Percentiles rank a stretch among this genome's conserved stretches.
Evolutionary conservation across 2,888 invertebrate species (phyloP).

Genomic region (Drosophila meridiana): DNA sequence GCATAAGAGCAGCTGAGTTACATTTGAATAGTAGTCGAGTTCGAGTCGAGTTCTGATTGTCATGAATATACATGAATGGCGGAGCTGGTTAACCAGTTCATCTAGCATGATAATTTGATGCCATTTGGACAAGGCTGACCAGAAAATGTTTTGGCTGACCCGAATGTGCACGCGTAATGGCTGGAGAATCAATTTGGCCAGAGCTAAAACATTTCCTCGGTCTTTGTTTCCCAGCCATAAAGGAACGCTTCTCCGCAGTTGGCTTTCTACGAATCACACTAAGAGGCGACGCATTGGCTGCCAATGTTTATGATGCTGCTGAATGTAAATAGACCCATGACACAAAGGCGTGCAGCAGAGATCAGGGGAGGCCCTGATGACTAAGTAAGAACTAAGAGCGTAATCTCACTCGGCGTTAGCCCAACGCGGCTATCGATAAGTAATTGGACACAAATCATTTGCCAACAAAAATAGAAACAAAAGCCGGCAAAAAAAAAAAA

Average conservation of each 20-base stretch:
- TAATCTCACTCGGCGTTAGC: slow-evolving; percentile 24
- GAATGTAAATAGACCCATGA: slow-evolving; percentile 69
- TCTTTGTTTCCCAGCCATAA: slow-evolving; percentile 48
- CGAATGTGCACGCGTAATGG: slow-evolving; percentile 1
- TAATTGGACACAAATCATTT: slow-evolving; percentile 44
- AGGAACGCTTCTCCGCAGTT: slow-evolving; percentile 54
- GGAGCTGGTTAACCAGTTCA: slow-evolving; percentile 43
- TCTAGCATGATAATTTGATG: slow-evolving; percentile 21
- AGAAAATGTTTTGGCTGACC: background rate
- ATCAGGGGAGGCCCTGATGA: slow-evolving; percentile 40
- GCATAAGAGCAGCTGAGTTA: slow-evolving; percentile 16
- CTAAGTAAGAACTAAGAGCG: slow-evolving; percentile 45
- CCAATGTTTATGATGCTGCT: slow-evolving; percentile 57
- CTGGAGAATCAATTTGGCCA: slow-evolving; percentile 4
- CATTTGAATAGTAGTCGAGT: background rate
- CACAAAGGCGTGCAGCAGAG: slow-evolving; percentile 25
- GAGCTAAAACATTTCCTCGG: slow-evolving; percentile 51
- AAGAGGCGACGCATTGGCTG: slow-evolving; percentile 50
- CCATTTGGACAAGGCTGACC: slow-evolving; percentile 24
- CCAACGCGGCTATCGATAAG: slow-evolving; percentile 32
- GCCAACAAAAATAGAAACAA: slow-evolving; percentile 51
- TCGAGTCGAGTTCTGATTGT: slow-evolving; percentile 5
- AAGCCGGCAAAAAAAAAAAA: slow-evolving; percentile 28
- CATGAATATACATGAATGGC: slow-evolving; percentile 19
- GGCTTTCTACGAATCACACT: slow-evolving; percentile 29